Conservation (phyloP, 1,140 invertebrate genomes). For the Drosophila nasuta region DNA sequence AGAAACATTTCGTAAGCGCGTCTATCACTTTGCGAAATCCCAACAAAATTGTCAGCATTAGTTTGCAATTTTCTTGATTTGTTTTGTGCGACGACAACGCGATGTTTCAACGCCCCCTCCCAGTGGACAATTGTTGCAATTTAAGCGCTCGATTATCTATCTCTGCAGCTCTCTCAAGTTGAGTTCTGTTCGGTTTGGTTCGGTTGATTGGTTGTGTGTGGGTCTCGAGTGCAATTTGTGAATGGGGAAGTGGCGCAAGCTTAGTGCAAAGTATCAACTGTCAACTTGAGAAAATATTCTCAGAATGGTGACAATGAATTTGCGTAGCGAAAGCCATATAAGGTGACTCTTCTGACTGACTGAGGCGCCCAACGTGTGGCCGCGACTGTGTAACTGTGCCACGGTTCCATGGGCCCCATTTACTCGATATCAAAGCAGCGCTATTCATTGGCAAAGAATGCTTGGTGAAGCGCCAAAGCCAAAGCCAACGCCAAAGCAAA, state of each 20-base stretch:
- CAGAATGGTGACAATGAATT: conserved; percentile 48
- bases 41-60: conserved; percentile 28
- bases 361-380: conserved; percentile 12
- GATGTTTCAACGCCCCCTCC: conserved; percentile 28
- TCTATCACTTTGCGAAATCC: conserved; percentile 19
- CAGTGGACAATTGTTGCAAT: conserved; percentile 28
- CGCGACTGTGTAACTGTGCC: not conserved
- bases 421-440: conserved; percentile 50
- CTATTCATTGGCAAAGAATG: conserved; percentile 53
- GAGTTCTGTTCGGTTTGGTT: not conserved
- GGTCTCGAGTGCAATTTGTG: conserved; percentile 44
- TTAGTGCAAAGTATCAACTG: conserved; percentile 21
- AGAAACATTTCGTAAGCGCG: not conserved
- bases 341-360: conserved; percentile 7
- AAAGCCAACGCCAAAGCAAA: conserved; percentile 7
- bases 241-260: conserved; percentile 1
- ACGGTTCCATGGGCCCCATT: conserved; percentile 43
- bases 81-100: not conserved
- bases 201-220: conserved; percentile 26
- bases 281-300: conserved; percentile 25
- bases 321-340: conserved; percentile 58
- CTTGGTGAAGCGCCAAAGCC: not conserved
- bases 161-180: not conserved
- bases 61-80: conserved; percentile 30
- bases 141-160: conserved; percentile 21